These are phyloP conservation scores for Artibeus lituratus DNA, from an alignment of 2,797 vertebrate species.

Conservation along the genomic window DNA sequence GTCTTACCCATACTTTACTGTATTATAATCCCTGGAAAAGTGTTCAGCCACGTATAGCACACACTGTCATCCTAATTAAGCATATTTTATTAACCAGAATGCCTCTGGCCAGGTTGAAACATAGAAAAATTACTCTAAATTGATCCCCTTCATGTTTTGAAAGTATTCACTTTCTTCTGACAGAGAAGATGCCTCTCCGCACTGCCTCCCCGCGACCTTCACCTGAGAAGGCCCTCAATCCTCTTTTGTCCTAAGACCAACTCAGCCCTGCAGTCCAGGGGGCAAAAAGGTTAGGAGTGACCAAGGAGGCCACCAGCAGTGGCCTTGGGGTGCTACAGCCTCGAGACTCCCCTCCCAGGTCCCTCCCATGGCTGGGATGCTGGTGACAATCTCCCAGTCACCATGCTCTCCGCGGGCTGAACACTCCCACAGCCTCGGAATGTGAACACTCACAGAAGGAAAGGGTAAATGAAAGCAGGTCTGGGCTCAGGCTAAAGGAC, in stretches of 20 bases:
- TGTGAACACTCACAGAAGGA: neutral
- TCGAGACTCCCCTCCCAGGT: neutral
- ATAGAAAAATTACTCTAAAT: neutral
- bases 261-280: neutral
- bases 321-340: neutral
- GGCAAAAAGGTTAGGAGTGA: neutral
- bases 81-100: neutral
- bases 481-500: neutral
- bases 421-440: neutral
- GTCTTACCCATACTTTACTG: neutral
- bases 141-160: neutral
- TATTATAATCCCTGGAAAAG: constrained; percentile 18
- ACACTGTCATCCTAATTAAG: neutral
- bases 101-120: neutral
- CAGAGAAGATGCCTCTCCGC: neutral
- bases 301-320: neutral
- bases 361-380: too few species aligned
- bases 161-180: neutral
- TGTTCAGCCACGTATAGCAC: neutral
- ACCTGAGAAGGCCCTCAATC: neutral
- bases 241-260: neutral
- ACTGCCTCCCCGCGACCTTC: neutral
- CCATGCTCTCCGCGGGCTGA: neutral
- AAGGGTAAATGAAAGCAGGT: neutral
- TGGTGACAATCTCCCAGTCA: neutral